A percentile compares a stretch with the other conserved stretches of the same genome.
Evolutionary conservation across 2,797 vertebrate species (phyloP).

Genomic region (Macropodus opercularis): DNA sequence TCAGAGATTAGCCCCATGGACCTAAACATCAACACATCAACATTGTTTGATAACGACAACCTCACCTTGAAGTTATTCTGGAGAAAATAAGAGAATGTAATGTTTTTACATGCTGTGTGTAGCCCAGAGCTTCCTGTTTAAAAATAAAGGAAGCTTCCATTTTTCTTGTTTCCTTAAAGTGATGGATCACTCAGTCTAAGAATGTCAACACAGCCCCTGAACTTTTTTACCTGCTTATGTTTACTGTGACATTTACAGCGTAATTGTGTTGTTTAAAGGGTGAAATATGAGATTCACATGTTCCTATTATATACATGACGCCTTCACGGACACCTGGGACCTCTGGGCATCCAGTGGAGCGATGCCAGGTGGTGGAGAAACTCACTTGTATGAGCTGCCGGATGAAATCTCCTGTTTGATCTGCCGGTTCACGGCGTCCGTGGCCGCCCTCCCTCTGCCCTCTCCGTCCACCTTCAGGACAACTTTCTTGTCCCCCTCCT

Average conservation of each 20-base stretch:
- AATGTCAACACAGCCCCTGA: background rate
- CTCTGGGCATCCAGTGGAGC: background rate
- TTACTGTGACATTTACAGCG: background rate
- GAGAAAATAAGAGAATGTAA: background rate
- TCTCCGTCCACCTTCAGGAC: slow-evolving; percentile 62
- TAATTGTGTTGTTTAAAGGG: background rate
- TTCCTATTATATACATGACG: background rate
- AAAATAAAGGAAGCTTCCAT: no score
- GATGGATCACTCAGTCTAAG: no score
- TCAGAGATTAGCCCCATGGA: slow-evolving; percentile 32
- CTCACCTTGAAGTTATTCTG: slow-evolving; percentile 11
- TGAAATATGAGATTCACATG: background rate
- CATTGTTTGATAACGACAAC: slow-evolving; percentile 8
- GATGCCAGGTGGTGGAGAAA: background rate
- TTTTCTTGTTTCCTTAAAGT: no score
- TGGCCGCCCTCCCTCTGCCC: slow-evolving; percentile 83
- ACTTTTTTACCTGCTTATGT: background rate
- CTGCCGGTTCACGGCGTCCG: slow-evolving; percentile 92
- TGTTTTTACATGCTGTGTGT: background rate
- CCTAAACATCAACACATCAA: slow-evolving; percentile 37
- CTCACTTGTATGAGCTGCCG: slow-evolving; percentile 93
- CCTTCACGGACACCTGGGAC: background rate
- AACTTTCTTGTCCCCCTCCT: slow-evolving; percentile 69
- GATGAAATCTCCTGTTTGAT: slow-evolving; percentile 89
- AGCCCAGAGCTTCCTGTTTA: background rate